Conservation (phyloP, 2,888 invertebrate genomes). For the Dryadula phaetusa region DNA sequence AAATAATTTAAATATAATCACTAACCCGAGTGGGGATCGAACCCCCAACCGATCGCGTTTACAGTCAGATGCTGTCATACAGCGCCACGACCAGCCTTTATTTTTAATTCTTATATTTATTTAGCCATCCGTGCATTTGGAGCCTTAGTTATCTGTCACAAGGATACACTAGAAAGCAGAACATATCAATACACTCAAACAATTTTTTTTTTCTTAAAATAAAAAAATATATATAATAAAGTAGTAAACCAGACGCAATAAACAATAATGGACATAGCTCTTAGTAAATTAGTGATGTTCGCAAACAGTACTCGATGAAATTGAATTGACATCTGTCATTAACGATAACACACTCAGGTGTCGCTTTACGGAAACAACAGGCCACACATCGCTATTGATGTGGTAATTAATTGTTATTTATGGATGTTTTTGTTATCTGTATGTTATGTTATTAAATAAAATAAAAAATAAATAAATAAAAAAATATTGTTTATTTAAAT, state of each 20-base stretch:
- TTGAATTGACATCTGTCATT: conserved; percentile 63
- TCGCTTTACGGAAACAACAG: conserved; percentile 44
- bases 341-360: conserved; percentile 44
- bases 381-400: conserved; percentile 26
- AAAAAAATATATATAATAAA: background rate
- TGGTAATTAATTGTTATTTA: conserved; percentile 16
- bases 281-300: conserved; percentile 68
- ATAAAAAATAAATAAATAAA: background rate
- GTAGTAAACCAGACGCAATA: conserved; percentile 9
- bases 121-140: too few species aligned
- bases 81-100: too few species aligned
- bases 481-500: background rate
- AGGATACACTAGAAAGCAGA: too few species aligned
- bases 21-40: too few species aligned
- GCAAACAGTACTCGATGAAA: conserved; percentile 62
- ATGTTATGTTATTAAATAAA: background rate
- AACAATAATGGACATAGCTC: conserved; percentile 47
- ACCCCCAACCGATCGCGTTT: too few species aligned
- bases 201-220: background rate
- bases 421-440: conserved; percentile 14
- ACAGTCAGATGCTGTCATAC: too few species aligned
- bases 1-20: too few species aligned
- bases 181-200: too few species aligned
- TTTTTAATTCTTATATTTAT: too few species aligned
- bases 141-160: too few species aligned